Evolutionary conservation across 2,888 invertebrate species (phyloP).

Genomic region (Syrista parreyssii): DNA sequence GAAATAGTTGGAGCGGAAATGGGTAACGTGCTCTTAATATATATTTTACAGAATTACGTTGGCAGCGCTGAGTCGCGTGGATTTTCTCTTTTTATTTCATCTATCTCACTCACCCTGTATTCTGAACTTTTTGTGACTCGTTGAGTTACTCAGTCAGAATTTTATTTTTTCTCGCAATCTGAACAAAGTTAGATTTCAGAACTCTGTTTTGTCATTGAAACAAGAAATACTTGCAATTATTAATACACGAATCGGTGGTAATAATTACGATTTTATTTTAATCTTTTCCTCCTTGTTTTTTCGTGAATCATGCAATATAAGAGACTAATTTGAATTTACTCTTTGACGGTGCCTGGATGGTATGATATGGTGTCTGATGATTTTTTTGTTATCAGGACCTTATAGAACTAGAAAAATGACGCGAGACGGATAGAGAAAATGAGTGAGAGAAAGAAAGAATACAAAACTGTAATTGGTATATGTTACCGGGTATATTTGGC

Average conservation of each 20-base stretch:
- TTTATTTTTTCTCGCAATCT: background rate
- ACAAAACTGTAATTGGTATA: constrained; percentile 18
- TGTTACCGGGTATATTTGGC: constrained; percentile 28
- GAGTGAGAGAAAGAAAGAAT: background rate
- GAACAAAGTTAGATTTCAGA: background rate
- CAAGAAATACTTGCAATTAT: background rate
- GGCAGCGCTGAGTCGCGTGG: background rate
- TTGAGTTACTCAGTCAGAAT: background rate
- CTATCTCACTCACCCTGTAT: background rate
- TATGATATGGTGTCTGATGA: background rate
- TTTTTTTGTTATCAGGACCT: background rate
- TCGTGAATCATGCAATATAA: background rate
- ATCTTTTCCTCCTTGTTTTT: background rate
- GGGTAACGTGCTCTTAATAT: background rate
- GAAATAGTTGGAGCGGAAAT: background rate
- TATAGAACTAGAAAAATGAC: background rate
- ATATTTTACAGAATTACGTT: background rate
- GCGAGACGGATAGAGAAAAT: background rate
- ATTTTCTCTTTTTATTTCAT: background rate
- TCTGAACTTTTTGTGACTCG: background rate
- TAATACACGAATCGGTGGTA: background rate
- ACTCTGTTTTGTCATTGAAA: background rate
- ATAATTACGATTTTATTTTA: background rate
- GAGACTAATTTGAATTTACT: background rate
- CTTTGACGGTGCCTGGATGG: background rate